Percentiles rank a stretch among this genome's conserved stretches.
Conservation (phyloP, 2,797 vertebrate genomes). For the Hephaestus fuliginosus region DNA sequence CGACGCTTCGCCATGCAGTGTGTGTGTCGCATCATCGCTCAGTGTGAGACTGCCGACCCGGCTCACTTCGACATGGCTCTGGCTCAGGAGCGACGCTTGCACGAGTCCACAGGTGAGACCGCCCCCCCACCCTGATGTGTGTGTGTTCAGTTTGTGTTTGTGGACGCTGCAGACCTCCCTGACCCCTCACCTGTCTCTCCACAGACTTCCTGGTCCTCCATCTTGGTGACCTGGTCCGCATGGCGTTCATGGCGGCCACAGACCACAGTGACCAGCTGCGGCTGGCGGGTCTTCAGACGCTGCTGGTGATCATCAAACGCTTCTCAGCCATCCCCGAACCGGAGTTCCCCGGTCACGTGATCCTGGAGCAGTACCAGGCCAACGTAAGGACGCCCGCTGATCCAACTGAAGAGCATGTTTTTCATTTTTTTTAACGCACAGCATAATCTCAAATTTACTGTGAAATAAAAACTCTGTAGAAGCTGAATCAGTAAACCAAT, state of each 20-base stretch:
- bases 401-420: no score
- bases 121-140: no score
- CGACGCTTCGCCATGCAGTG: conserved; percentile 93
- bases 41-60: conserved; percentile 85
- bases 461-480: no score
- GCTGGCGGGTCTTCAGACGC: conserved; percentile 90
- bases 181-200: conserved; percentile 5
- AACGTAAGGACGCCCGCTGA: conserved; percentile 85
- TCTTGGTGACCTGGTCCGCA: conserved; percentile 93
- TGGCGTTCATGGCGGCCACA: conserved; percentile 98
- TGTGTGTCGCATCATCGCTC: conserved; percentile 90
- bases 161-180: accelerated
- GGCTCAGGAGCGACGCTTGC: conserved; percentile 90
- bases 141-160: no score
- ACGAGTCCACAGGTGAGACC: conserved; percentile 88
- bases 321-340: conserved; percentile 92
- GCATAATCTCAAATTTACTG: no score
- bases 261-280: conserved; percentile 92
- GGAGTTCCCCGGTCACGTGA: conserved; percentile 95
- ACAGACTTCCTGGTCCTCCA: conserved; percentile 94
- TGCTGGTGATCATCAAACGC: conserved; percentile 90
- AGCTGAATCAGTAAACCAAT: no score
- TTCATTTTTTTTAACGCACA: no score
- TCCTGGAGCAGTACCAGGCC: conserved; percentile 97
- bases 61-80: conserved; percentile 91